phyloP scores from a whole-genome alignment of 2,888 invertebrate species.

The Drosophila phalerata region DNA sequence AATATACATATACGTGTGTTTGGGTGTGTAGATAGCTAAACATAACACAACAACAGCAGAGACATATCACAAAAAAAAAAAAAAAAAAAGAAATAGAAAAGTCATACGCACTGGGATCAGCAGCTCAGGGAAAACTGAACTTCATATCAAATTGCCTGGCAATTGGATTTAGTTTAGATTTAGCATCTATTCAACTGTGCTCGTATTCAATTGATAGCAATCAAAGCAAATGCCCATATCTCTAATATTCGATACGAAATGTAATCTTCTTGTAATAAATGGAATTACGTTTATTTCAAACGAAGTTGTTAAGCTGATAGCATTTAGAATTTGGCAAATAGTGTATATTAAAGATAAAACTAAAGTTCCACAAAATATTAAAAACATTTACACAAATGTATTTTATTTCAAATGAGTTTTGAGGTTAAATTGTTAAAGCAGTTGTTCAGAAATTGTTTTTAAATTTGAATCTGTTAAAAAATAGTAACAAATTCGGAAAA shows the following conservation, averaged over 20 bases:
- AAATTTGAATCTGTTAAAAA: too few relatives aligned
- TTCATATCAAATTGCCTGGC: slow-evolving; percentile 36
- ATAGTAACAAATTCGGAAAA: too few relatives aligned
- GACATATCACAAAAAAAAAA: slow-evolving; percentile 12
- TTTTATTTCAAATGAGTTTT: neutral
- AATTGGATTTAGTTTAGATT: slow-evolving; percentile 62
- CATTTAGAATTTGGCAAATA: neutral
- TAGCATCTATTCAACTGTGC: slow-evolving; percentile 42
- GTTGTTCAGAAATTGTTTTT: too few relatives aligned
- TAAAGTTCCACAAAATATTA: neutral
- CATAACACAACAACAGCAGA: slow-evolving; percentile 9
- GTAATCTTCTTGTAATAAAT: slow-evolving; percentile 26
- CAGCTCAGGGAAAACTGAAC: slow-evolving; percentile 10
- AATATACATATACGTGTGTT: slow-evolving; percentile 8
- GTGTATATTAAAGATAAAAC: neutral
- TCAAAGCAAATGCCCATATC: slow-evolving; percentile 42
- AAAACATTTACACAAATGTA: neutral
- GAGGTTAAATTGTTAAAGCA: too few relatives aligned
- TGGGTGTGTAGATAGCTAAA: neutral
- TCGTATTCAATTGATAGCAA: slow-evolving; percentile 60
- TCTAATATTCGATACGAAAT: slow-evolving; percentile 12
- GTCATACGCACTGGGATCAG: slow-evolving; percentile 1
- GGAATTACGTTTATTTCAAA: slow-evolving; percentile 19
- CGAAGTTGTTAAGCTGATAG: slow-evolving; percentile 7
- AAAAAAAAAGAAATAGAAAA: neutral